These are phyloP conservation scores for Rhincodon typus DNA, from an alignment of 2,797 vertebrate genomes.

Conservation along the genomic window DNA sequence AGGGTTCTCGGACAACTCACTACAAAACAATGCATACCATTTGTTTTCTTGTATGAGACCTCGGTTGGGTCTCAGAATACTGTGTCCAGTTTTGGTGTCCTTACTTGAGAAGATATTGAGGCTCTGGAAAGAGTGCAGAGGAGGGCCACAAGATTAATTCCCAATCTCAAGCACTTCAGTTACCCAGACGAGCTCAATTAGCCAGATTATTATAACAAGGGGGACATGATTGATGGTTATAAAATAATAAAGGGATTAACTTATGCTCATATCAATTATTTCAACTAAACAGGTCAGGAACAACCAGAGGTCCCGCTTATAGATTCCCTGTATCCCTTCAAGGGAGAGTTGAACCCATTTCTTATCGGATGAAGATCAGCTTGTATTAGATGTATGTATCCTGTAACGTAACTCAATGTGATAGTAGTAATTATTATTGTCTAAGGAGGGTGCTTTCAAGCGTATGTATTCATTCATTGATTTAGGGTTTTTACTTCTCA, in stretches of 20 bases:
- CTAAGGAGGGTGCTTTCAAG: neutral
- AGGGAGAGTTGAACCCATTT: neutral
- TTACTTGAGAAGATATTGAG: no score
- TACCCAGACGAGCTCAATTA: neutral
- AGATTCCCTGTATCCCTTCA: neutral
- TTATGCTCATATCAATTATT: neutral
- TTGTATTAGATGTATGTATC: neutral
- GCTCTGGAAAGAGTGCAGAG: neutral
- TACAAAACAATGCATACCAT: neutral
- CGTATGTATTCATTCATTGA: neutral
- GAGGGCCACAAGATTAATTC: conserved; percentile 1
- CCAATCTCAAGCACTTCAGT: neutral
- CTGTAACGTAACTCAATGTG: neutral
- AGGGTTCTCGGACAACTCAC: neutral
- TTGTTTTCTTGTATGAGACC: neutral
- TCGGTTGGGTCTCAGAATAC: neutral
- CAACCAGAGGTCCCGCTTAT: neutral
- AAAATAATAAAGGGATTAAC: neutral
- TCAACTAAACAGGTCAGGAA: neutral
- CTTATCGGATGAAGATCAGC: neutral
- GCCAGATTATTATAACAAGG: no score
- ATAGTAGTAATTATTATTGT: neutral
- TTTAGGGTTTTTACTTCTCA: no score
- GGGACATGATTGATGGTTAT: neutral
- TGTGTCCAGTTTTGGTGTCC: neutral